A percentile compares a stretch with the other conserved stretches of the same genome.
Conservation (phyloP, 2,113 vertebrate genomes). For the Ciconia stormi region DNA sequence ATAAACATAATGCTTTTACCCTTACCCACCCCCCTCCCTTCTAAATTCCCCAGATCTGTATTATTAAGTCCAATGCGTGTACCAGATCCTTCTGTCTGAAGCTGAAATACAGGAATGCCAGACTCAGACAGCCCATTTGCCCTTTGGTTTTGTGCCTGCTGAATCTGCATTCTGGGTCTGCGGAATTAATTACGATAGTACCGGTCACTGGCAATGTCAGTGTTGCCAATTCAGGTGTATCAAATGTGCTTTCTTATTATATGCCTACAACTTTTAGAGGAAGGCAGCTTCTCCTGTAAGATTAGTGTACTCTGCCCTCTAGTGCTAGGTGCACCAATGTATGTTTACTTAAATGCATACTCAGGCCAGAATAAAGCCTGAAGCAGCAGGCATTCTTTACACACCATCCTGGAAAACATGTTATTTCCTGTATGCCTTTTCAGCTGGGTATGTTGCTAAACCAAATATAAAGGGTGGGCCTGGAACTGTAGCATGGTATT, state of each 20-base stretch:
- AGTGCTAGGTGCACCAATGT: neutral
- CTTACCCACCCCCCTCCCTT: neutral
- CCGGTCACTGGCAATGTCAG: conserved; percentile 44
- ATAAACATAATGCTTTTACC: conserved; percentile 72
- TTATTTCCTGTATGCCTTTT: neutral
- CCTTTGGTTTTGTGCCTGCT: conserved; percentile 56
- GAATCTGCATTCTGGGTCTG: conserved; percentile 33
- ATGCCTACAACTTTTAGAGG: neutral
- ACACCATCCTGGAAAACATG: neutral
- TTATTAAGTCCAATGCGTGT: conserved; percentile 57
- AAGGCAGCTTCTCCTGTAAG: neutral
- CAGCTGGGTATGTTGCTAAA: neutral
- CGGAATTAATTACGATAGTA: conserved; percentile 12
- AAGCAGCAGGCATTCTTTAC: neutral
- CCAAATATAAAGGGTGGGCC: neutral
- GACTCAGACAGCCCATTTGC: conserved; percentile 44
- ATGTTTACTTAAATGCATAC: neutral
- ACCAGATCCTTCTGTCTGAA: conserved; percentile 54
- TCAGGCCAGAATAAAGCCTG: neutral
- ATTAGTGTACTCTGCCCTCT: conserved; percentile 29
- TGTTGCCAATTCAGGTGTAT: neutral
- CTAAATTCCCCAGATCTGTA: conserved; percentile 58
- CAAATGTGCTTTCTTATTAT: neutral
- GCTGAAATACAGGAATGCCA: conserved; percentile 53
- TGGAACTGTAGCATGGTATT: neutral